Base-by-base conservation (phyloP, 2,888 invertebrate species). In the Cephalotes varians region DNA sequence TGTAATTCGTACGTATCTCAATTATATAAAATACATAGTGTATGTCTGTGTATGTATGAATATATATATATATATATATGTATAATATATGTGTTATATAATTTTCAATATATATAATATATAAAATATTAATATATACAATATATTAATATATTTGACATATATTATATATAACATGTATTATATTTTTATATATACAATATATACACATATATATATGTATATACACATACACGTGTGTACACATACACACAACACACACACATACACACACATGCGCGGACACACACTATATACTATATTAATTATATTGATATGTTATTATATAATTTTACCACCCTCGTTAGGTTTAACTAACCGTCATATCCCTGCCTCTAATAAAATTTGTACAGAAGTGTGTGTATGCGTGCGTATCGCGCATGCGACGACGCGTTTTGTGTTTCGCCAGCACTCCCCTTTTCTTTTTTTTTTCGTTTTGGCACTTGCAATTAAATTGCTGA, bases 381-480 rank as follows among this genome's bases (percentile, higher is more conserved):
- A 37, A 71, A 71, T 71, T 72, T 72, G 58, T 72, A 40, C 40
- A 72, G 40, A 44, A 62, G 21, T 62, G 31, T 62, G 40, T 73
- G 31, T 73, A 58, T 58, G 58, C 28, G 9, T 58, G 58, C 37
- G 28, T 73, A 6, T 44, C 10, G 40, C 62, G 31, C 15, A 4
- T 31, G 64, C 64, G 34, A 74, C 47, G 64, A 74, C 34, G 25
- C 25, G 9, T 49, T 25, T 64, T 10, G 21, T n/a, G 21, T 37
- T 37, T 62, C 40, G 47, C 47, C 47, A 21, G 10, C 34, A 7
- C 25, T 7, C 21, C 49, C 3, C 18, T 25, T 49, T 12, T n/a
- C 31, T 18, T 74, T 31, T 47, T 79, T 85, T 80, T 49, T 10
- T 58, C n/a, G 2, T 80, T 86, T 86, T 86, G 86, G 86, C 86